Percentiles rank a stretch among this genome's conserved stretches.
Evolutionary conservation across 2,113 vertebrate species (phyloP).

Genomic region (Carollia perspicillata): DNA sequence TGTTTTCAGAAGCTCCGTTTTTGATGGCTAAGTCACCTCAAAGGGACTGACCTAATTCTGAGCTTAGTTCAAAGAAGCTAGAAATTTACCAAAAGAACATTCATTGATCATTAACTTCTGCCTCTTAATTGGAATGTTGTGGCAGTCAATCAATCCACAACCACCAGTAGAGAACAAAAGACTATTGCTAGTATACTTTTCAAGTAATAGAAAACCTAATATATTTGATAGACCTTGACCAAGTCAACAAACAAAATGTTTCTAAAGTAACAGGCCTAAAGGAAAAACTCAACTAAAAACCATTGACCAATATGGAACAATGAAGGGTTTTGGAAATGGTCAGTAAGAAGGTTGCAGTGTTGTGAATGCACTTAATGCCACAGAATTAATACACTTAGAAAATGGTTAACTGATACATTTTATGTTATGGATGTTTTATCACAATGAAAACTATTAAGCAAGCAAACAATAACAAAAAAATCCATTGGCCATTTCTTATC

Average conservation of each 20-base stretch:
- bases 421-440: background rate
- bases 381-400: background rate
- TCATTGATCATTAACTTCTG: background rate
- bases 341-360: background rate
- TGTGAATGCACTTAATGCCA: background rate
- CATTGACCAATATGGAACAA: background rate
- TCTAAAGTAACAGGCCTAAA: background rate
- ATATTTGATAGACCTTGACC: background rate
- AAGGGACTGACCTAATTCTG: conserved; percentile 2
- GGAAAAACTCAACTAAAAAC: background rate
- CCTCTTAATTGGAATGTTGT: conserved; percentile 2
- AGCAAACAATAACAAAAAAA: background rate
- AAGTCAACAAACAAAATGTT: background rate
- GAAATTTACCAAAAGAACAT: background rate
- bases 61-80: conserved; percentile 27
- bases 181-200: background rate
- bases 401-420: background rate
- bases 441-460: background rate
- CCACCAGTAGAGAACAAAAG: conserved; percentile 11
- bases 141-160: background rate
- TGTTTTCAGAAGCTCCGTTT: background rate
- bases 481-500: background rate
- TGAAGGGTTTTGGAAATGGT: background rate
- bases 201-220: background rate
- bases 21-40: background rate